These are phyloP conservation scores for Prunella himalayana DNA, from an alignment of 2,113 vertebrate species.

Conservation along the genomic window DNA sequence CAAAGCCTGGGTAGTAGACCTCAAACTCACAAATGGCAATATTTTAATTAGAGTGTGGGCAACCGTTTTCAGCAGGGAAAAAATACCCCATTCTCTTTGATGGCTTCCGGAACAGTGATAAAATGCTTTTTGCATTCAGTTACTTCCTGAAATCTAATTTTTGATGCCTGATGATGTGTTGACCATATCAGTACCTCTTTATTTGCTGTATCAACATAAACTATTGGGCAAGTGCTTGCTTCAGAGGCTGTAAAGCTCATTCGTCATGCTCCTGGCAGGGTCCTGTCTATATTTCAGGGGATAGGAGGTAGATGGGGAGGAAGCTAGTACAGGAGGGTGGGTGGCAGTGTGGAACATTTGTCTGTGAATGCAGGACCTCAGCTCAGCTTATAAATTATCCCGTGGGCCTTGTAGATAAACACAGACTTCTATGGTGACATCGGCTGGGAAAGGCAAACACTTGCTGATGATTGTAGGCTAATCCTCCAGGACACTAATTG, in stretches of 20 bases:
- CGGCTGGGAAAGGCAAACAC: conserved; percentile 37
- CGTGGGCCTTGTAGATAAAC: conserved; percentile 38
- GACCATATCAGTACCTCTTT: background rate
- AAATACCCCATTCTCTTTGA: background rate
- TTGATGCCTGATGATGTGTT: background rate
- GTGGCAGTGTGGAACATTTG: background rate
- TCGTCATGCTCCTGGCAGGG: background rate
- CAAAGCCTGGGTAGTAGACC: background rate
- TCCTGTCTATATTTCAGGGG: background rate
- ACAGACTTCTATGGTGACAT: conserved; percentile 22
- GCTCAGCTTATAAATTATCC: conserved; percentile 19
- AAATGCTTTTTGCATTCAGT: background rate
- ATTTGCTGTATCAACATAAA: background rate
- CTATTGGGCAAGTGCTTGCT: background rate
- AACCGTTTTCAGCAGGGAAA: background rate
- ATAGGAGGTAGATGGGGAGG: background rate
- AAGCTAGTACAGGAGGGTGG: background rate
- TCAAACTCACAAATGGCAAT: background rate
- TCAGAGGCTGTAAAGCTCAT: background rate
- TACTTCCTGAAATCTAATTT: background rate
- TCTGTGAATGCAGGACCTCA: background rate
- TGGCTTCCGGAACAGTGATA: background rate
- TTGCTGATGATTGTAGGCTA: background rate
- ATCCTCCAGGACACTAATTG: conserved; percentile 31
- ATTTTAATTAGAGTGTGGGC: background rate